phyloP scores from a whole-genome alignment of 2,888 invertebrate species.

The Drosophila yooni region DNA sequence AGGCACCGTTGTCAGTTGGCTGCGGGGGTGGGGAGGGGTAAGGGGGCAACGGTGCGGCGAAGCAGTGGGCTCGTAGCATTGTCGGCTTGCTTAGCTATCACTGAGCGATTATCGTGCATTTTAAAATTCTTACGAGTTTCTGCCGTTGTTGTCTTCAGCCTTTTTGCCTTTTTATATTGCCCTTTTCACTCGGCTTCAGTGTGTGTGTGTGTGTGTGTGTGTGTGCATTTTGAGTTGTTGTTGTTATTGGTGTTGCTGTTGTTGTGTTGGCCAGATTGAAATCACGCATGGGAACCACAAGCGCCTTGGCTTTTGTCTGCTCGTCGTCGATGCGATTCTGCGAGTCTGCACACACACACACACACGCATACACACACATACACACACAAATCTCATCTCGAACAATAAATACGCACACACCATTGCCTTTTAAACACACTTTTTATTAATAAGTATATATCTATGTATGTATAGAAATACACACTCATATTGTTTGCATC shows the following conservation, averaged over 20 bases:
- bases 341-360: slow-evolving; percentile 38
- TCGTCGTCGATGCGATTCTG: slow-evolving; percentile 52
- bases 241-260: slow-evolving; percentile 47
- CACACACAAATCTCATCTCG: neutral
- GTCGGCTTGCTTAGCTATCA: slow-evolving; percentile 80
- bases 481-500: slow-evolving; percentile 49
- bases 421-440: slow-evolving; percentile 70
- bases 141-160: slow-evolving; percentile 60
- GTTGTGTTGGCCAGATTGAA: slow-evolving; percentile 66
- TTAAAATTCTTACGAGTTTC: slow-evolving; percentile 84
- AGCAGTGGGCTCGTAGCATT: slow-evolving; percentile 52
- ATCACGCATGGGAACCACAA: slow-evolving; percentile 81
- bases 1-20: slow-evolving; percentile 70
- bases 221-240: slow-evolving; percentile 28
- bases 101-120: slow-evolving; percentile 85
- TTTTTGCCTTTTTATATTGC: slow-evolving; percentile 73
- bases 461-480: slow-evolving; percentile 28
- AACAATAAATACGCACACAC: slow-evolving; percentile 25
- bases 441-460: slow-evolving; percentile 70
- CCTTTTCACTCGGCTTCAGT: slow-evolving; percentile 64
- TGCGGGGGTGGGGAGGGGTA: slow-evolving; percentile 28
- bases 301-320: slow-evolving; percentile 72
- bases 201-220: slow-evolving; percentile 18
- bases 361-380: neutral
- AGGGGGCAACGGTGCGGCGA: slow-evolving; percentile 7